Conservation (phyloP, 92 coral and sea anemone genomes). For the Bergia sp. region DNA sequence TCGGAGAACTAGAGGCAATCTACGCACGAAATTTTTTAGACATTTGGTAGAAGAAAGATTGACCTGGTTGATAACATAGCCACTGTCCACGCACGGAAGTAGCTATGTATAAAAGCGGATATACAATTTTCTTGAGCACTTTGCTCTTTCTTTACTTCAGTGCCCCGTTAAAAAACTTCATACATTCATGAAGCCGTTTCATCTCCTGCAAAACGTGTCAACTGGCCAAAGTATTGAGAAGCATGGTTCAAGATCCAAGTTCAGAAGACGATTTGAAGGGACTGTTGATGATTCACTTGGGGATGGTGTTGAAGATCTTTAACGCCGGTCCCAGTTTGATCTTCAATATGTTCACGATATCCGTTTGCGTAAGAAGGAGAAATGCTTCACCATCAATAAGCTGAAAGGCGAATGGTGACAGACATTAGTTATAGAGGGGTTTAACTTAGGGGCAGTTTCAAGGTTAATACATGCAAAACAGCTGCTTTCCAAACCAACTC, state of each 20-base stretch:
- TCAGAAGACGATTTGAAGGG: neutral
- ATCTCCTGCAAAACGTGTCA: neutral
- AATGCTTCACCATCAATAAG: constrained; percentile 97
- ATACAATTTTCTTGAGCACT: neutral
- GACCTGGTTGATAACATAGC: too few species aligned
- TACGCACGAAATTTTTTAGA: too few species aligned
- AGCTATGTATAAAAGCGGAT: neutral
- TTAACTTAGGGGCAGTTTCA: too few species aligned
- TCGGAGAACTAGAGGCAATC: too few species aligned
- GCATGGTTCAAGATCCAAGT: neutral
- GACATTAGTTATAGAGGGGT: neutral
- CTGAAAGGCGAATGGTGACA: constrained; percentile 50
- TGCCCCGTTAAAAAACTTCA: neutral
- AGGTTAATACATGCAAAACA: too few species aligned
- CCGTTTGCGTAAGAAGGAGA: constrained; percentile 89
- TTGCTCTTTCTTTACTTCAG: neutral
- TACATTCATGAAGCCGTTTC: neutral
- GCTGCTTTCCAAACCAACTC: too few species aligned
- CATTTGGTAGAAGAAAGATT: too few species aligned
- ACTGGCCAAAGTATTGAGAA: neutral
- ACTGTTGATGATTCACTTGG: constrained; percentile 48
- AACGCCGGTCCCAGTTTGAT: constrained; percentile 96
- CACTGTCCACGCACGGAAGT: too few species aligned
- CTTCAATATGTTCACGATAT: constrained; percentile 88
- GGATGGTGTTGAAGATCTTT: constrained; percentile 89